Conservation (phyloP, 2,797 vertebrate genomes). For the Perodicticus potto region DNA sequence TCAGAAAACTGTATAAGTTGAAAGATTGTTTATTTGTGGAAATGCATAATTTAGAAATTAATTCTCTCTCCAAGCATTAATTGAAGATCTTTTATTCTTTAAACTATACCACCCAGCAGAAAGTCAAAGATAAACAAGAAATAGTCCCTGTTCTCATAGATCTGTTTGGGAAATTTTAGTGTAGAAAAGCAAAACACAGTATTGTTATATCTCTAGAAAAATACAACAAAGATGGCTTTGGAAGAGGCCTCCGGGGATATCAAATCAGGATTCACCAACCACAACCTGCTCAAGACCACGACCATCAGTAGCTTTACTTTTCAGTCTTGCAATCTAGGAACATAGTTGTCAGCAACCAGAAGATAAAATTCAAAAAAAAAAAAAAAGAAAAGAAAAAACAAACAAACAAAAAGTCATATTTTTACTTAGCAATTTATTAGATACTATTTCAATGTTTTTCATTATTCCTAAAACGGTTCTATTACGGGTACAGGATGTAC, state of each 20-base stretch:
- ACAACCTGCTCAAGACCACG: accelerated
- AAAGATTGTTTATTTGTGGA: background rate
- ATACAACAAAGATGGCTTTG: background rate
- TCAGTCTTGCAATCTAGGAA: background rate
- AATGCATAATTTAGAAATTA: background rate
- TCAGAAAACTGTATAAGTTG: background rate
- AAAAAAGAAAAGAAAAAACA: no score
- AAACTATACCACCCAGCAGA: background rate
- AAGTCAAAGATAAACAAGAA: background rate
- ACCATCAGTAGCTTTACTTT: background rate
- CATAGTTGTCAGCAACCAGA: background rate
- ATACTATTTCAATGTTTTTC: background rate
- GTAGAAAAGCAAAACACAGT: background rate
- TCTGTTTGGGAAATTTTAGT: background rate
- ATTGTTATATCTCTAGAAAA: accelerated
- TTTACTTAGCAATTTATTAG: slow-evolving; percentile 8
- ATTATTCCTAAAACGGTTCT: background rate
- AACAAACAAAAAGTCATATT: no score
- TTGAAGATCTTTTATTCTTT: background rate
- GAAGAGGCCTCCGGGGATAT: accelerated
- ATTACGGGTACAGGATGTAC: background rate
- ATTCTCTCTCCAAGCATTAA: slow-evolving; percentile 30
- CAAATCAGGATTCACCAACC: background rate
- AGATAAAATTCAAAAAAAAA: background rate
- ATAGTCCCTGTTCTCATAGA: background rate